Percentiles rank a stretch among this genome's conserved stretches.
Evolutionary conservation across 53 echinoderm and acorn worm genomes (phyloP).

Genomic region (Paracentrotus lividus): DNA sequence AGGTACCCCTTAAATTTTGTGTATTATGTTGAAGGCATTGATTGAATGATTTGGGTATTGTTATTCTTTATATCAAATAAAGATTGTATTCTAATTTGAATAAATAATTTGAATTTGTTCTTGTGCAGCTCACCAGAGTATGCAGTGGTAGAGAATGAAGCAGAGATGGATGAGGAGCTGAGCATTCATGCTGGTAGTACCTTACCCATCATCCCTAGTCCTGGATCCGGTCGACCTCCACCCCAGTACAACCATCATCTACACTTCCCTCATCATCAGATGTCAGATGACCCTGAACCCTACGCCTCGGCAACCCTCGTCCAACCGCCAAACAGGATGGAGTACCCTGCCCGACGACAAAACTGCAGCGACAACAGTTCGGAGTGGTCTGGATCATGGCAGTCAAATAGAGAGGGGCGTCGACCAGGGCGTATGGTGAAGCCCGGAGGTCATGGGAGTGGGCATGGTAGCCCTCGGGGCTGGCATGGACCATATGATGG

Average conservation of each 20-base stretch:
- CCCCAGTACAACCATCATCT: constrained; percentile 68
- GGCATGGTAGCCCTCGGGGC: constrained; percentile 56
- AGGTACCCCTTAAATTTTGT: too few species aligned
- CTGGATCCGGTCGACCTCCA: constrained; percentile 62
- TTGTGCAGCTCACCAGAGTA: constrained; percentile 84
- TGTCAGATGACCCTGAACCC: constrained; percentile 85
- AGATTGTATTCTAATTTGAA: background rate
- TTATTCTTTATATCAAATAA: background rate
- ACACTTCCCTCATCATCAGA: constrained; percentile 60
- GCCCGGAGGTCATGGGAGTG: constrained; percentile 43
- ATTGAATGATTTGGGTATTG: background rate
- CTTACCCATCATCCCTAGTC: constrained; percentile 73
- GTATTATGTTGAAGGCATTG: too few species aligned
- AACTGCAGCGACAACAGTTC: constrained; percentile 79
- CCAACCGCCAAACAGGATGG: constrained; percentile 35
- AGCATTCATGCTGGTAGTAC: constrained; percentile 62
- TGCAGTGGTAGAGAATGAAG: constrained; percentile 94
- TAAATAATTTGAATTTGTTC: background rate
- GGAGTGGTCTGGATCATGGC: constrained; percentile 80
- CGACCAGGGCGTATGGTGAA: constrained; percentile 52
- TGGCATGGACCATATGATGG: constrained; percentile 45
- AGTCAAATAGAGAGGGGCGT: constrained; percentile 65
- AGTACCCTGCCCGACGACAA: constrained; percentile 62
- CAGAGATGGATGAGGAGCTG: constrained; percentile 72
- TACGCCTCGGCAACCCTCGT: constrained; percentile 97